Base-by-base conservation (phyloP, 2,113 vertebrate species). In the Siphamia tubifer region DNA sequence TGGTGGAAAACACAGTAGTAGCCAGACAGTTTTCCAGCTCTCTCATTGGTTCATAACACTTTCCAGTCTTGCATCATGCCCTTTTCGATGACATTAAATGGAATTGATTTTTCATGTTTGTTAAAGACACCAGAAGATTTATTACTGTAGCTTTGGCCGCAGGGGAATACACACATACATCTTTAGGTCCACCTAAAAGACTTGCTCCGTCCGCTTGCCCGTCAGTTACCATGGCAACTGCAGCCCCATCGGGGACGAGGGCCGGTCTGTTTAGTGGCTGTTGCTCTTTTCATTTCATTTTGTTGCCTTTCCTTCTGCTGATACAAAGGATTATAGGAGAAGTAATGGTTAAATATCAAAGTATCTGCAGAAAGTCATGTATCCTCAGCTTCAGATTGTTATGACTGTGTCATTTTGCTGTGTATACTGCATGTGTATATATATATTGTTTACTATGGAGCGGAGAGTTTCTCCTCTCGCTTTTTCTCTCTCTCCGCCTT, bases 141-240 rank as follows among this genome's bases (percentile, higher is more conserved):
- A 83, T 71, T 56, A 31, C 39, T 17, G 58, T 49, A 53, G 43
- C 58, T 69, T 36, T 40, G 56, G 58, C 72, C 65, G 45, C 38
- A 0, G 36, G 35, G 56, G 75, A 63, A 51, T 35, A 61, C 38
- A 20, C 45, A 23, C 25, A 49, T 67, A 25, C 32, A 70, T 74
- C 60, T 67, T 67, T 66, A 43, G 24, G 45, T 58, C 60, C 49
- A 62, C 42, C 63, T 42, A n/a, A 12, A 54, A 49, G 19, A 44
- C 30, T 56, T 4, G 2, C 21, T 38, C n/a, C n/a, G 42, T 31
- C 31, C 0, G 15, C 24, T 55, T 62, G 54, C 54, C 62, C 24
- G 23, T 23, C 1, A 16, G 62, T 85, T 67, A 43, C 83, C 55
- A 63, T 55, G 52, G 60, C 51, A 70, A 82, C 71, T 24, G 12